Evolutionary conservation across 2,888 invertebrate genomes (phyloP).

Genomic region (Agonopterix alstromeriana): DNA sequence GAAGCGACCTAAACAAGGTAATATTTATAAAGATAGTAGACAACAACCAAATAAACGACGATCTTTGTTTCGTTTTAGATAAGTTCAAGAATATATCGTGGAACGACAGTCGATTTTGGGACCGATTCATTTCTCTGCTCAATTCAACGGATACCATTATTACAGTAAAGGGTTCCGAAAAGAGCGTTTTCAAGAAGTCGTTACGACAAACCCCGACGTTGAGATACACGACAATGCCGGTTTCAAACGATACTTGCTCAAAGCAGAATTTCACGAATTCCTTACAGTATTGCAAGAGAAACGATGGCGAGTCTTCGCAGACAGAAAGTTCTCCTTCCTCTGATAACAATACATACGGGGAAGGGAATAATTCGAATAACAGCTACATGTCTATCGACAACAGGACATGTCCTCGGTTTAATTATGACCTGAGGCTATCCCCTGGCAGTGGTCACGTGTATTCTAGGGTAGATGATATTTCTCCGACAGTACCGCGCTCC

Average conservation of each 20-base stretch:
- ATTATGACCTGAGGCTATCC: slow-evolving; percentile 73
- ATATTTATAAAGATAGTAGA: slow-evolving; percentile 66
- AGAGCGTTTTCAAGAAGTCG: slow-evolving; percentile 71
- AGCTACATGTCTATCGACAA: slow-evolving; percentile 82
- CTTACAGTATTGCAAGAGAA: slow-evolving; percentile 63
- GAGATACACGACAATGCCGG: slow-evolving; percentile 77
- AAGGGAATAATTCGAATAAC: slow-evolving; percentile 80
- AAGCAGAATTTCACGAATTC: slow-evolving; percentile 75
- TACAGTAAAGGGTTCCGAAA: slow-evolving; percentile 61
- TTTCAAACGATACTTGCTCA: slow-evolving; percentile 70
- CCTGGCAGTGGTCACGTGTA: slow-evolving; percentile 72
- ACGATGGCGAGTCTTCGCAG: slow-evolving; percentile 71
- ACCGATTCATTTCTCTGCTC: slow-evolving; percentile 86
- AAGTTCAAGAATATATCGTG: slow-evolving; percentile 82
- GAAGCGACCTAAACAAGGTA: slow-evolving; percentile 64
- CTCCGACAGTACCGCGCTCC: slow-evolving; percentile 60
- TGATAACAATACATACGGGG: slow-evolving; percentile 78
- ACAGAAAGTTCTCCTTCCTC: slow-evolving; percentile 77
- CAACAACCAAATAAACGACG: slow-evolving; percentile 66
- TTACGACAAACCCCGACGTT: slow-evolving; percentile 63
- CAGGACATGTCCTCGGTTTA: slow-evolving; percentile 72
- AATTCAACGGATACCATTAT: slow-evolving; percentile 80
- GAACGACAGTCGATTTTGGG: slow-evolving; percentile 91
- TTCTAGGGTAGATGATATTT: slow-evolving; percentile 71
- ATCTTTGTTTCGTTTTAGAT: slow-evolving; percentile 62